These are phyloP conservation scores for Formica aserva DNA, from an alignment of 2,888 invertebrate species.

Conservation along the genomic window DNA sequence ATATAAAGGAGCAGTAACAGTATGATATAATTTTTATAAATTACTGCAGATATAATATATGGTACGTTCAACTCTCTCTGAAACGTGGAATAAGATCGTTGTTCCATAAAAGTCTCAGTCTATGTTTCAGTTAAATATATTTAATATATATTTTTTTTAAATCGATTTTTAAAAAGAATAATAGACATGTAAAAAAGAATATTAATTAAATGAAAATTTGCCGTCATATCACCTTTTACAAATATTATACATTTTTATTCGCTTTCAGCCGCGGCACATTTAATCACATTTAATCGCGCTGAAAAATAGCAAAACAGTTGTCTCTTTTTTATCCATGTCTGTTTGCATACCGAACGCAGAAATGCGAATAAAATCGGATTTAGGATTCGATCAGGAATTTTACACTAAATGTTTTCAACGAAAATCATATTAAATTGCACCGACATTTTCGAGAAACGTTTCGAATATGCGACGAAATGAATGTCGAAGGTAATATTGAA, in stretches of 20 bases:
- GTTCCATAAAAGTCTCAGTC: too few species aligned
- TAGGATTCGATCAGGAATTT: constrained; percentile 34
- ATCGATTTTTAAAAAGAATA: background rate
- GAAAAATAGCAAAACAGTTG: constrained; percentile 2
- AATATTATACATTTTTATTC: background rate
- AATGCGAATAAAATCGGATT: constrained; percentile 41
- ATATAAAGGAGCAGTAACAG: background rate
- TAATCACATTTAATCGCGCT: background rate
- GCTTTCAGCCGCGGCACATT: background rate
- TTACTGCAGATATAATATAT: background rate
- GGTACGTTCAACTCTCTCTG: too few species aligned
- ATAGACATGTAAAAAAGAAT: background rate
- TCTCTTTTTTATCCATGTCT: constrained; percentile 26
- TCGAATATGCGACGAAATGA: background rate
- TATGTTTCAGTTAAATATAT: too few species aligned
- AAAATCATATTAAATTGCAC: constrained; percentile 36
- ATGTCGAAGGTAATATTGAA: background rate
- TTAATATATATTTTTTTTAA: too few species aligned
- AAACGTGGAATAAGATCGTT: too few species aligned
- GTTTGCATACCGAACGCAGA: constrained; percentile 35
- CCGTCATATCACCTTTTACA: background rate
- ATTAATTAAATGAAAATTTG: background rate
- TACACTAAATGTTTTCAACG: constrained; percentile 25
- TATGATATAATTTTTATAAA: constrained; percentile 11
- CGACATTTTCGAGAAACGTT: constrained; percentile 37